A percentile compares a stretch with the other conserved stretches of the same genome.
These are phyloP conservation scores for Alexandromys fortis DNA, from an alignment of 2,113 vertebrate species.

Conservation along the genomic window DNA sequence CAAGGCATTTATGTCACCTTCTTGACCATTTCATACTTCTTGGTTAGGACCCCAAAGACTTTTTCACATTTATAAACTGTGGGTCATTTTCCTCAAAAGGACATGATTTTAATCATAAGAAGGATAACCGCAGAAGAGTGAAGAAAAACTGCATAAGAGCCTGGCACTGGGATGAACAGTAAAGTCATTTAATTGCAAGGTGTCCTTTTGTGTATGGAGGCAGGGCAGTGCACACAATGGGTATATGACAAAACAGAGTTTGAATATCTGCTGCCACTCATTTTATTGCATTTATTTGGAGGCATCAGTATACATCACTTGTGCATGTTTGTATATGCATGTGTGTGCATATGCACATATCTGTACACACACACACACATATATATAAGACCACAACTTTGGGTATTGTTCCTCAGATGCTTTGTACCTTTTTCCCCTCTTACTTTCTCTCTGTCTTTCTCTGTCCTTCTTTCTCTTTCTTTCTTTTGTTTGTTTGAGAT, in stretches of 20 bases:
- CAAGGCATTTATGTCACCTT: neutral
- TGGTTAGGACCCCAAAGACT: neutral
- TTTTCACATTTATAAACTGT: neutral
- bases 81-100: neutral
- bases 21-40: neutral
- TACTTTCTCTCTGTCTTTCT: accelerated
- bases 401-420: neutral
- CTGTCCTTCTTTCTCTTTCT: neutral
- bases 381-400: neutral
- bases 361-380: too few relatives aligned
- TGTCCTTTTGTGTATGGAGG: neutral
- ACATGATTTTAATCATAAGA: neutral
- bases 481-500: neutral
- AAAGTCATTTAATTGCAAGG: neutral
- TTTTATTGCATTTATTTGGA: neutral
- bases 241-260: neutral
- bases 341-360: too few relatives aligned
- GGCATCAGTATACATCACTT: neutral
- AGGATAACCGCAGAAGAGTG: neutral
- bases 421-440: neutral
- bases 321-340: neutral
- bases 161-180: too few relatives aligned
- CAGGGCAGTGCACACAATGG: neutral
- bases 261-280: neutral
- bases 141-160: neutral